These are phyloP conservation scores for Chiloscyllium plagiosum DNA, from an alignment of 2,113 vertebrate species.

Conservation along the genomic window DNA sequence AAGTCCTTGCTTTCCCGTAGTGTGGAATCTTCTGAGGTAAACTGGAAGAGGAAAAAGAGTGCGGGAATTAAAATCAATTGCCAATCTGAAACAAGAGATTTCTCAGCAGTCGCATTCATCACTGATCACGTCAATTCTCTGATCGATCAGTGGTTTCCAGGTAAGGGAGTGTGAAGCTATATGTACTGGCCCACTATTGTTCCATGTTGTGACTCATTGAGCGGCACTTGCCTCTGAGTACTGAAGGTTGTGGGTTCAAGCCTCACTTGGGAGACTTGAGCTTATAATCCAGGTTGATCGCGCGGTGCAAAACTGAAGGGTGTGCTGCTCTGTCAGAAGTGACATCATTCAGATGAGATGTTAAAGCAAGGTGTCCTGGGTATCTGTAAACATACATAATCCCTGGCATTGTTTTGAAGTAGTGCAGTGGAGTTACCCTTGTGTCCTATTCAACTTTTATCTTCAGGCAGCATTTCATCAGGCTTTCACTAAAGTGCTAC, in stretches of 20 bases:
- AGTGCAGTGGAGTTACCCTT: background rate
- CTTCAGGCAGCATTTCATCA: background rate
- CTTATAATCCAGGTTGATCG: background rate
- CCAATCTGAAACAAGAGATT: constrained; percentile 86
- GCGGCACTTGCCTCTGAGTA: background rate
- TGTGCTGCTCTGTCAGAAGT: background rate
- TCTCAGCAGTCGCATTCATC: constrained; percentile 96
- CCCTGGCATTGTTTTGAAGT: background rate
- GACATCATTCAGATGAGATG: background rate
- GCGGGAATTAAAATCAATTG: constrained; percentile 93
- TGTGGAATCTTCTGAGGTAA: constrained; percentile 87
- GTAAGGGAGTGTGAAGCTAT: constrained; percentile 56
- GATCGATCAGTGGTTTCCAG: constrained; percentile 98
- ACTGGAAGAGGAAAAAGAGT: constrained; percentile 95
- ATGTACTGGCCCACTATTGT: background rate
- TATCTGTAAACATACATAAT: background rate
- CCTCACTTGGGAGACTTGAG: background rate
- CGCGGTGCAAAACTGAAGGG: background rate
- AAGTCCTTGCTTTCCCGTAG: constrained; percentile 51
- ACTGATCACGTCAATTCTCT: constrained; percentile 89
- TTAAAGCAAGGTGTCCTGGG: background rate
- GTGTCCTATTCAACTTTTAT: background rate
- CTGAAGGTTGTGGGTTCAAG: background rate
- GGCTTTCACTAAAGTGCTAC: background rate
- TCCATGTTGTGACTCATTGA: background rate